A percentile compares a stretch with the other conserved stretches of the same genome.
These are phyloP conservation scores for Scaptomyza cyrtandrae DNA, from an alignment of 2,888 invertebrate genomes.

Conservation along the genomic window DNA sequence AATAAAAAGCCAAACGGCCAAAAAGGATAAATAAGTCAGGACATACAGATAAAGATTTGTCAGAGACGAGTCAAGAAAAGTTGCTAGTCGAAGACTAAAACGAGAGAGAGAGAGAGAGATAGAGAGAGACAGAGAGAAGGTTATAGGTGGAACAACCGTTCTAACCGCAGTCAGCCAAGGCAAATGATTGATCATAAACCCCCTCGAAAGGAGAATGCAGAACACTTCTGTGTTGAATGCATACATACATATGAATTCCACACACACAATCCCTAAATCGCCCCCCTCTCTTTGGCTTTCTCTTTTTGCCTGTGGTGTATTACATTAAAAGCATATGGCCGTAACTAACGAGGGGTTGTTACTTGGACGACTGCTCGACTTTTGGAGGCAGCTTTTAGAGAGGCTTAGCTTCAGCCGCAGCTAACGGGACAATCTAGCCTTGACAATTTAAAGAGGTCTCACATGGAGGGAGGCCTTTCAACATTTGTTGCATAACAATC, in stretches of 20 bases:
- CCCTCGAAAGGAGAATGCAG: slow-evolving; percentile 36
- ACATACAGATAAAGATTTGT: slow-evolving; percentile 73
- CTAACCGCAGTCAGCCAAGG: slow-evolving; percentile 69
- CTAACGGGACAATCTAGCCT: slow-evolving; percentile 54
- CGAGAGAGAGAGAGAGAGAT: not conserved
- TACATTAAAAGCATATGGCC: slow-evolving; percentile 77
- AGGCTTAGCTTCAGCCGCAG: slow-evolving; percentile 47
- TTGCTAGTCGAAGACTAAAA: not conserved
- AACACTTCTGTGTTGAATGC: slow-evolving; percentile 52
- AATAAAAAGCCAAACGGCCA: slow-evolving; percentile 74
- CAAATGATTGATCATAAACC: slow-evolving; percentile 77
- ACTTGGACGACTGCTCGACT: slow-evolving; percentile 52
- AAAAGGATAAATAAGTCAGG: slow-evolving; percentile 76
- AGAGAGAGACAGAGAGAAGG: not conserved
- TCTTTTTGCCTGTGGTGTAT: slow-evolving; percentile 31
- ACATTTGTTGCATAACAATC: slow-evolving; percentile 33
- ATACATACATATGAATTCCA: slow-evolving; percentile 10
- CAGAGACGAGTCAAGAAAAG: slow-evolving; percentile 31
- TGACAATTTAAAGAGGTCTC: slow-evolving; percentile 56
- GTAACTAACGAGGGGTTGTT: slow-evolving; percentile 76
- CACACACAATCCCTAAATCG: not conserved
- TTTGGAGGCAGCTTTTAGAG: slow-evolving; percentile 9
- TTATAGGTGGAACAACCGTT: slow-evolving; percentile 15
- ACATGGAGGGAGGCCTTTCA: slow-evolving; percentile 14
- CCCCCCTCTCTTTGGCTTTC: not conserved